Percentiles rank a stretch among this genome's conserved stretches.
These are phyloP conservation scores for Blera fallax DNA, from an alignment of 2,888 invertebrate species.

Conservation along the genomic window DNA sequence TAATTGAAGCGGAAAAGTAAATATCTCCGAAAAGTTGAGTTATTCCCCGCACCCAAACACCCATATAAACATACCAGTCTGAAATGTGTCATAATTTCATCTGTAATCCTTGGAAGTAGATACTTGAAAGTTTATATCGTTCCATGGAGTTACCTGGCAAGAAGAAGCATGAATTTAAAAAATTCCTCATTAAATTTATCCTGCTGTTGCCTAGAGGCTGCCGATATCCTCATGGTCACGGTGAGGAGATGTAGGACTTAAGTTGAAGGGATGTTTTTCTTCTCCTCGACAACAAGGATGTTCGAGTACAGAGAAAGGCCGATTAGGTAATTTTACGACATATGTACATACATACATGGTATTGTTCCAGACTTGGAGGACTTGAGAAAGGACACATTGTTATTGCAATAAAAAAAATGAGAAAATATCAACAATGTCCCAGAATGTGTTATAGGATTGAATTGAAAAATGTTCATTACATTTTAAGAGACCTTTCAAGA, in stretches of 20 bases:
- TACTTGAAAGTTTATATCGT: conserved; percentile 9
- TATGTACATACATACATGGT: neutral
- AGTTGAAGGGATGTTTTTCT: neutral
- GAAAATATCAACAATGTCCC: neutral
- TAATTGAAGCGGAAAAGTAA: neutral
- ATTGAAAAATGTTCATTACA: neutral
- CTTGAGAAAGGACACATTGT: neutral
- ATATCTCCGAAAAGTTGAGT: neutral
- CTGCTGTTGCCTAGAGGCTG: neutral
- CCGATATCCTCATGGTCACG: neutral
- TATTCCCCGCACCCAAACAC: neutral
- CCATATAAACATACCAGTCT: neutral
- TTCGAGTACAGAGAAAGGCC: neutral
- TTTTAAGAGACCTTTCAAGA: neutral
- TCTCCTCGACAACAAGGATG: neutral
- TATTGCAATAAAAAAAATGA: neutral
- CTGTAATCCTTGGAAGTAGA: conserved; percentile 3
- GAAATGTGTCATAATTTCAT: conserved; percentile 10
- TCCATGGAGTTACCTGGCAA: neutral
- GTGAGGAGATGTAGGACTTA: neutral
- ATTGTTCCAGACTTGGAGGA: neutral
- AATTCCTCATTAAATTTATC: neutral
- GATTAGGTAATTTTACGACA: neutral
- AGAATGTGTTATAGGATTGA: neutral
- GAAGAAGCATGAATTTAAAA: neutral